Evolutionary conservation across 2,113 vertebrate species (phyloP), one percentile per base, ranked within the genome.

Genomic region (Theristicus caerulescens): DNA sequence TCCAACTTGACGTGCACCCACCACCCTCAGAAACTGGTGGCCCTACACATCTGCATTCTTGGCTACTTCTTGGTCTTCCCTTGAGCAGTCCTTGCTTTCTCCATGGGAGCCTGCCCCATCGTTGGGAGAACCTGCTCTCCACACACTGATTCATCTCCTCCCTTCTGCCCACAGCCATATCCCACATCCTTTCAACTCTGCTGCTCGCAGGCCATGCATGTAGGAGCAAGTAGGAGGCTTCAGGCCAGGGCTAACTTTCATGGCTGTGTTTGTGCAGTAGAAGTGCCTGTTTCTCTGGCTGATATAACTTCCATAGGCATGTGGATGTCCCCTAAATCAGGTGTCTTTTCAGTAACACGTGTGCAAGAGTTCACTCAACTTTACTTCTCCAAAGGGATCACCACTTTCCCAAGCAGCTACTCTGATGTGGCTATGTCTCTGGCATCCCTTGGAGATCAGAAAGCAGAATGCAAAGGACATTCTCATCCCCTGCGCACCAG

Each of bases 171-270:
- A 15, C 27, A 59, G 24, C 18, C 36, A 11, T 34, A 12, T 17
- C 42, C 44, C 84, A 46, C 5, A 29, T 13, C n/a, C 76, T 29
- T 44, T 32, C 61, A 31, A 2, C 22, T 26, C 21, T 0, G 0
- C 29, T 66, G 47, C 62, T 66, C 14, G 0, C 20, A 29, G 51
- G 22, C 38, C 12, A 1, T 2, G 1, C 1, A 0, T 5, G 19
- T 3, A 57, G 44, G 38, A 59, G 38, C 40, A 47, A 55, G 34
- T 18, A 77, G 69, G 36, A 70, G 54, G 20, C 18, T 55, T 34
- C 42, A 51, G 74, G 47, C 1, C 46, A 77, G 5, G 0, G 2
- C 16, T 65, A 47, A 16, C 17, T 42, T 62, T 3, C 10, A 1
- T 27, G 46, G 22, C n/a, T 65, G 18, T 46, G 70, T 10, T 42